These are phyloP conservation scores for Eupithecia vulgata DNA, from an alignment of 2,888 invertebrate species.

Conservation along the genomic window DNA sequence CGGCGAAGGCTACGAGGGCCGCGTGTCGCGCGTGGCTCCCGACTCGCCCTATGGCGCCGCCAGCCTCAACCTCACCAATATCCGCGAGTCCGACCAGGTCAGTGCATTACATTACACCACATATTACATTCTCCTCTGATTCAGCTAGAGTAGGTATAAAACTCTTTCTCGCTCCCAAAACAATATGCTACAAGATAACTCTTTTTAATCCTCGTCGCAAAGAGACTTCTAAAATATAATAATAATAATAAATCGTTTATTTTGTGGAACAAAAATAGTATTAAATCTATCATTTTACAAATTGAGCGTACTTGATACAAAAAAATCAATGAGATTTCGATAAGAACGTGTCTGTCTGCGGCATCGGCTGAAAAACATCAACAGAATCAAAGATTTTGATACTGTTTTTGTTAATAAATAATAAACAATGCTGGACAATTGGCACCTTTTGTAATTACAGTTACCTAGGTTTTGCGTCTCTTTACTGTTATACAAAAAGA, in stretches of 20 bases:
- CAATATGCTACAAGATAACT: not conserved
- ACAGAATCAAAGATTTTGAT: too few species aligned
- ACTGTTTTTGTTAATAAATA: too few species aligned
- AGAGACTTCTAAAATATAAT: too few species aligned
- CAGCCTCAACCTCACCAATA: conserved; percentile 97
- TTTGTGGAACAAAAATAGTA: too few species aligned
- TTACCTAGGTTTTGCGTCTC: not conserved
- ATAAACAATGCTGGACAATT: too few species aligned
- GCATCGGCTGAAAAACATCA: too few species aligned
- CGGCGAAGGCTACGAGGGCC: conserved; percentile 96
- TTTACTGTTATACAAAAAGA: not conserved
- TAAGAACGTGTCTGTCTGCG: too few species aligned
- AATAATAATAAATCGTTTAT: too few species aligned
- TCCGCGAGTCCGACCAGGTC: conserved; percentile 93
- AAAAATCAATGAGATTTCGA: too few species aligned
- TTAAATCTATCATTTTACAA: too few species aligned
- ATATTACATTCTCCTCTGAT: not conserved
- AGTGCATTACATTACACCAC: conserved; percentile 4
- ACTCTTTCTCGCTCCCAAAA: not conserved
- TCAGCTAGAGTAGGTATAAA: not conserved
- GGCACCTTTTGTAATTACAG: not conserved
- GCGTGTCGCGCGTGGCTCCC: conserved; percentile 94
- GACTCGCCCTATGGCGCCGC: conserved; percentile 95
- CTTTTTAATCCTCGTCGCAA: not conserved
- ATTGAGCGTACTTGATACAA: too few species aligned